Evolutionary conservation across 2,113 vertebrate genomes (phyloP), one percentile per base, ranked within the genome.

Genomic region (Gallinago jamesoni): DNA sequence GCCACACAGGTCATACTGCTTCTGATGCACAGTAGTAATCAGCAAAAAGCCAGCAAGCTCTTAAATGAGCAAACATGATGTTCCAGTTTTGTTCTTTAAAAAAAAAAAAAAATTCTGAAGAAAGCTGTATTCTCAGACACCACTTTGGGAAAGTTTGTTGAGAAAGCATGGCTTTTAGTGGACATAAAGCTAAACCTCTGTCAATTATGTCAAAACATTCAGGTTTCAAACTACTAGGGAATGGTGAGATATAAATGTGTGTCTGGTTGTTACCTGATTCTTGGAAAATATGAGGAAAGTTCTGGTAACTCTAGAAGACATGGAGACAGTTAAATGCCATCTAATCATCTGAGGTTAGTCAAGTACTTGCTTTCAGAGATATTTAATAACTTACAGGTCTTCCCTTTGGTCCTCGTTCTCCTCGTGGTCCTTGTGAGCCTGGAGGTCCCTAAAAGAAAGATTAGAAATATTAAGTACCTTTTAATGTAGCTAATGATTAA

Each of bases 351-450:
- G 55, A 86, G 28, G 31, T 77, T 73, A 73, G 31, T 33, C 13
- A 45, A 66, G 11, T 31, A 63, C 59, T 82, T 89, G 39, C 43
- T 74, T 90, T 74, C 67, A 80, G 48, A 79, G 53, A 33, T 21
- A 78, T 59, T 76, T 3, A 55, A 27, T 77, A 90, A 98, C 99
- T 93, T 98, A 99, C 99, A 84, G 98, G 99, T 97, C 98, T 98
- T 97, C 99, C 99, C 97, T 99, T 99, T 81, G 98, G 92, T 92
- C 99, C 99, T 57, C 98, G 97, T 35, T 98, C 94, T 97, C 99
- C 99, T 98, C 99, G 98, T 23, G 97, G 97, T 96, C 99, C 99
- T 93, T 99, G 95, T 63, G 98, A 97, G 84, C 99, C 99, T 41
- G 99, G 99, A 89, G 99, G 99, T 57, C 99, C 99, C 99, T 99